Evolutionary conservation across 2,797 vertebrate genomes (phyloP).

Genomic region (Calcarius lapponicus): DNA sequence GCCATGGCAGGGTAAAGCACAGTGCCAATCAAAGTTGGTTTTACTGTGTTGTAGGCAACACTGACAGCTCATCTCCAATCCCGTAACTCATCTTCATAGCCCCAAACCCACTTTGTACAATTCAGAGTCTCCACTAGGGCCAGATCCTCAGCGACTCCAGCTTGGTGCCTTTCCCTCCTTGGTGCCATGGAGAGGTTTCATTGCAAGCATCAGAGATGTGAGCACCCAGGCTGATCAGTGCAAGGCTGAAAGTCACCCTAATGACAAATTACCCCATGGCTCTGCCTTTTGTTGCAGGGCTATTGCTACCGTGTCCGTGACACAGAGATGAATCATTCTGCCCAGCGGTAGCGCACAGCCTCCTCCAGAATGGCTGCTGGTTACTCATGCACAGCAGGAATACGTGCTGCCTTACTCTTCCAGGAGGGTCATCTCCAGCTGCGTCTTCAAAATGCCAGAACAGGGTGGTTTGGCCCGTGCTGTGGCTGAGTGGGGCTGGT

Average conservation of each 20-base stretch:
- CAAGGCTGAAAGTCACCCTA: constrained; percentile 5
- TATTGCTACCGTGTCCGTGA: background rate
- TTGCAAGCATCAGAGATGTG: background rate
- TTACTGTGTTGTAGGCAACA: background rate
- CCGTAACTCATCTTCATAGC: background rate
- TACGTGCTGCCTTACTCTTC: background rate
- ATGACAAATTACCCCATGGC: constrained; percentile 28
- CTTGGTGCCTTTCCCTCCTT: background rate
- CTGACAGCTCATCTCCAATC: background rate
- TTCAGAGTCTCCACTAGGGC: background rate
- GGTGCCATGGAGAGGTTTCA: background rate
- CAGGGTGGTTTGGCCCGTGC: background rate
- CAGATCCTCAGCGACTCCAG: background rate
- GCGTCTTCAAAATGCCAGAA: background rate
- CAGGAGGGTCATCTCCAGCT: background rate
- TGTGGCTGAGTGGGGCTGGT: background rate
- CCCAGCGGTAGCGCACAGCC: background rate
- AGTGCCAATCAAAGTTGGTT: background rate
- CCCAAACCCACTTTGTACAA: background rate
- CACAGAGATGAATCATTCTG: constrained; percentile 47
- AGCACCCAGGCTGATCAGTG: constrained; percentile 12
- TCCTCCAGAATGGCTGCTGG: constrained; percentile 33
- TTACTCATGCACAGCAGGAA: constrained; percentile 52
- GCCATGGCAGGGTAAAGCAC: background rate
- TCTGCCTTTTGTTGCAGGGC: constrained; percentile 38